Evolutionary conservation across 2,888 invertebrate genomes (phyloP).

Genomic region (Micropterix aruncella): DNA sequence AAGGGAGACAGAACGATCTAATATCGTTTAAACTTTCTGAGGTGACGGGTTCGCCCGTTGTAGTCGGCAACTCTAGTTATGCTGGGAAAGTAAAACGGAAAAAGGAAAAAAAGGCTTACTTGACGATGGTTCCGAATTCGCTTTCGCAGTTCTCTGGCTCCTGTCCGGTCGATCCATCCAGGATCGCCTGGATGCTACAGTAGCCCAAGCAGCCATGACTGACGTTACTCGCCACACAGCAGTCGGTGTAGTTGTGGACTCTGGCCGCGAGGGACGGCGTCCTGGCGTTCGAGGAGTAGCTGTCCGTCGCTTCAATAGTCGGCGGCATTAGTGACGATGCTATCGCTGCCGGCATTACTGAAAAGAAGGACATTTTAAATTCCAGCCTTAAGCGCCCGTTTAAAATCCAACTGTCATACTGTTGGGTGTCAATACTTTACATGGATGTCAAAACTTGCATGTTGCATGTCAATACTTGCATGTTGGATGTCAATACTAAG

Average conservation of each 20-base stretch:
- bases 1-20: too few species aligned
- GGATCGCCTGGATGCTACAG: constrained; percentile 65
- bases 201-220: constrained; percentile 62
- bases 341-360: constrained; percentile 33
- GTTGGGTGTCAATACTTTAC: too few species aligned
- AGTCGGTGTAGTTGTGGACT: constrained; percentile 70
- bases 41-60: too few species aligned
- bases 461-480: too few species aligned
- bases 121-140: constrained; percentile 67
- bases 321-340: constrained; percentile 48
- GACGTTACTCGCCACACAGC: constrained; percentile 58
- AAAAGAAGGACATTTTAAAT: constrained; percentile 7
- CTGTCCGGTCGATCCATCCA: constrained; percentile 62
- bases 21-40: too few species aligned
- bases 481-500: too few species aligned
- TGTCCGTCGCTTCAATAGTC: constrained; percentile 34
- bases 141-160: constrained; percentile 70
- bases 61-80: background rate
- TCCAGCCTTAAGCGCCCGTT: too few species aligned
- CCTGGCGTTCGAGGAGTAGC: constrained; percentile 28
- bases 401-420: too few species aligned
- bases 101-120: constrained; percentile 21
- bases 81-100: too few species aligned
- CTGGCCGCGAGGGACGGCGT: constrained; percentile 26
- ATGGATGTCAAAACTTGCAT: too few species aligned